These are phyloP conservation scores for Chesias legatella DNA, from an alignment of 2,888 invertebrate species.

Conservation along the genomic window DNA sequence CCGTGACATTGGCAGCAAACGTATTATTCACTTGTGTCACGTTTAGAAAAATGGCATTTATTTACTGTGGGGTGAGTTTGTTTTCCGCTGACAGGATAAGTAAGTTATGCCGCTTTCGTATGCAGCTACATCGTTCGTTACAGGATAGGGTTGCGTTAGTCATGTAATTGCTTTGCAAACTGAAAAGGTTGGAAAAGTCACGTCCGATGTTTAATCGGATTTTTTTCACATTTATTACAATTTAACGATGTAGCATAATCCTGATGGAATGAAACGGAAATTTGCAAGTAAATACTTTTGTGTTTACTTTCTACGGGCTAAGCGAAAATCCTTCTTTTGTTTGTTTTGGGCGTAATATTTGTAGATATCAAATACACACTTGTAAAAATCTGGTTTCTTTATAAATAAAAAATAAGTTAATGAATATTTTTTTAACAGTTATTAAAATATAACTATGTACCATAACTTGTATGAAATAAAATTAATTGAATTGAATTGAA, in stretches of 20 bases:
- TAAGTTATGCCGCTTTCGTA: constrained; percentile 31
- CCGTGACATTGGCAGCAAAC: constrained; percentile 18
- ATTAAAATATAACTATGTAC: no score
- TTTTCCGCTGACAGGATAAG: constrained; percentile 7
- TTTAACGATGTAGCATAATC: constrained; percentile 26
- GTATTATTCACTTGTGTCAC: constrained; percentile 13
- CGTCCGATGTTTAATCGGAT: constrained; percentile 44
- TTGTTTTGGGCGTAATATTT: no score
- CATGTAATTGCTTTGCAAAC: constrained; percentile 61
- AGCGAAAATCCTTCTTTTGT: no score
- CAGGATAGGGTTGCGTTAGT: constrained; percentile 37
- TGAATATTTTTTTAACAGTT: no score
- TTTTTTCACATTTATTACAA: constrained; percentile 35
- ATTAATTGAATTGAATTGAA: no score
- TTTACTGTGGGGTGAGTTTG: neutral
- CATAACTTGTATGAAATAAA: no score
- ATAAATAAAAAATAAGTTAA: no score
- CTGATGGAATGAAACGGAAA: no score
- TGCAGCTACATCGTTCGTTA: constrained; percentile 31
- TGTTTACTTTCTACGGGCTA: no score
- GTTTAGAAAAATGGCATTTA: constrained; percentile 13
- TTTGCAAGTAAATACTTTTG: no score
- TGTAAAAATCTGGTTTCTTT: no score
- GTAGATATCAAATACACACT: no score
- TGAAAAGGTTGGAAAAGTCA: constrained; percentile 51